Percentiles rank a stretch among this genome's conserved stretches.
Conservation (phyloP, 2,888 invertebrate genomes). For the Hirudinaria manillensis region DNA sequence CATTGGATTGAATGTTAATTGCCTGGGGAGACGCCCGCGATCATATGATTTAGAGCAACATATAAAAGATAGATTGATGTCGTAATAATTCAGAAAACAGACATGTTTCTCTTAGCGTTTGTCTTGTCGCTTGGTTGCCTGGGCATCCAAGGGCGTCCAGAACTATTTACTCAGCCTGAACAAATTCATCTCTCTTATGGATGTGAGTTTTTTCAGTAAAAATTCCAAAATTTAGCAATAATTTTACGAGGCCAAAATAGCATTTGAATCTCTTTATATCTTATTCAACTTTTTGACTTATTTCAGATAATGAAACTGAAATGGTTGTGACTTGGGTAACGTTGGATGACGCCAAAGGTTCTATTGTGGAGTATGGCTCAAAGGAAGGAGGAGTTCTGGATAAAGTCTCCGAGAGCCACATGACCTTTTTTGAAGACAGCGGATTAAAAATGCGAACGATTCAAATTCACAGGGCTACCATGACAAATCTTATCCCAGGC, state of each 20-base stretch:
- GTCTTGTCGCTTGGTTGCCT: conserved; percentile 9
- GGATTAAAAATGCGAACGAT: conserved; percentile 43
- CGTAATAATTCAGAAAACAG: too few species aligned
- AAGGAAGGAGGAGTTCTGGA: background rate
- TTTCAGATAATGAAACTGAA: conserved; percentile 6
- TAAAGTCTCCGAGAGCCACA: background rate
- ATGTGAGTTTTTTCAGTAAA: conserved; percentile 28
- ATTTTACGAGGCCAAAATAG: too few species aligned
- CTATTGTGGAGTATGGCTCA: conserved; percentile 12
- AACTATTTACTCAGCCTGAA: conserved; percentile 32
- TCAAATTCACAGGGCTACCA: conserved; percentile 47
- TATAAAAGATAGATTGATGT: too few species aligned
- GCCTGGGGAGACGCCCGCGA: too few species aligned
- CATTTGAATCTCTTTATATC: too few species aligned
- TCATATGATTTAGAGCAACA: too few species aligned
- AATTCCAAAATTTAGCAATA: too few species aligned
- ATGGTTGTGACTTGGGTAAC: conserved; percentile 29
- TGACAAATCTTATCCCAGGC: conserved; percentile 44
- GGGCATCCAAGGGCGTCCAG: background rate
- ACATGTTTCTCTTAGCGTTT: background rate
- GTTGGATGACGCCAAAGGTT: background rate
- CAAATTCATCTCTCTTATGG: conserved; percentile 35
- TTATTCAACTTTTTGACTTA: background rate
- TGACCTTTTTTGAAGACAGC: conserved; percentile 43
- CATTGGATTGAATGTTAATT: too few species aligned